Conservation (phyloP, 2,888 invertebrate species). For the Cryptus viduatorius region DNA sequence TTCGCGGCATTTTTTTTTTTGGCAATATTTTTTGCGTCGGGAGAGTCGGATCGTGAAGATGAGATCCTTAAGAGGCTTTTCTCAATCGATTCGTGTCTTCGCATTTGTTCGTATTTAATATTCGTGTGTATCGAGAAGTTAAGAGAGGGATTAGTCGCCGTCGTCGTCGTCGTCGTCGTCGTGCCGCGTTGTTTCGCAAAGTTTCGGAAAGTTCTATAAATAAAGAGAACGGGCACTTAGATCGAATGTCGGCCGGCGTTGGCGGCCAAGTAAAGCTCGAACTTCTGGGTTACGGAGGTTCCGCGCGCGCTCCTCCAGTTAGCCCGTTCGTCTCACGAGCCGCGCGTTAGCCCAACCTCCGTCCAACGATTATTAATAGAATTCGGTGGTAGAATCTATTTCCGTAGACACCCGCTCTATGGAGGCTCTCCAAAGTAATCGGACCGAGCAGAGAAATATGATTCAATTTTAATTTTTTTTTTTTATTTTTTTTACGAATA, state of each 20-base stretch:
- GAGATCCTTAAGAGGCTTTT: slow-evolving; percentile 61
- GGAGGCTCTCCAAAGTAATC: slow-evolving; percentile 58
- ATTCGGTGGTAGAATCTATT: slow-evolving; percentile 82
- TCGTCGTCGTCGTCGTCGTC: slow-evolving; percentile 14
- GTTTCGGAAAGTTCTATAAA: slow-evolving; percentile 83
- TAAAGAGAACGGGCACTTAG: slow-evolving; percentile 81
- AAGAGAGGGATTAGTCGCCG: slow-evolving; percentile 68
- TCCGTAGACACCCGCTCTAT: slow-evolving; percentile 80
- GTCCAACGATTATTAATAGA: slow-evolving; percentile 82
- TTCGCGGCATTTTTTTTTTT: background rate
- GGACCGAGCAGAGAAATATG: slow-evolving; percentile 47
- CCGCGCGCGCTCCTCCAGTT: slow-evolving; percentile 68
- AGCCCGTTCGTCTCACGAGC: slow-evolving; percentile 49
- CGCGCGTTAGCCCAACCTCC: slow-evolving; percentile 66
- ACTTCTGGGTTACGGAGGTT: slow-evolving; percentile 80
- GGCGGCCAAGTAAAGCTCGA: slow-evolving; percentile 85
- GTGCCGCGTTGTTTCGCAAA: slow-evolving; percentile 78
- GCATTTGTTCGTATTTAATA: background rate
- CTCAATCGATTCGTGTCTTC: slow-evolving; percentile 54
- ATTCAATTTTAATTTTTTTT: slow-evolving; percentile 40
- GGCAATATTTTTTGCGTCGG: background rate
- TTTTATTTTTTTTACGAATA: background rate
- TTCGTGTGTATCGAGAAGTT: slow-evolving; percentile 31
- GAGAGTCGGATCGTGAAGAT: background rate
- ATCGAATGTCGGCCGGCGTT: slow-evolving; percentile 84